phyloP scores from a whole-genome alignment of 2,113 vertebrate species.

The Notechis scutatus region DNA sequence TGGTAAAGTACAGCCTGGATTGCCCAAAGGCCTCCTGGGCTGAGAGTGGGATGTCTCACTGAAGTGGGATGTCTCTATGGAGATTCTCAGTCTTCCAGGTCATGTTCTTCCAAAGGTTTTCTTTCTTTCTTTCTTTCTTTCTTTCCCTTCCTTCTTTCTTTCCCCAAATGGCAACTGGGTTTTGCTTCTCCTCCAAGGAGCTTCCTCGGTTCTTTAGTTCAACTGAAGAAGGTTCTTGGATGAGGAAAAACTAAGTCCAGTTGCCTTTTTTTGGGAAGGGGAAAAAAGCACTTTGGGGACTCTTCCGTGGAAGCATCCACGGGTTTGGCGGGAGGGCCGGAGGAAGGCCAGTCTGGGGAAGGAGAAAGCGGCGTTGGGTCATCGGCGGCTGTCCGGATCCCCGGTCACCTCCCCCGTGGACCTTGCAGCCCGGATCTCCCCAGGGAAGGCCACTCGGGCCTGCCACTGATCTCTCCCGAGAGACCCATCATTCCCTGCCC shows the following conservation, averaged over 20 bases:
- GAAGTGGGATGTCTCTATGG: background rate
- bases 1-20: background rate
- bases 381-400: too few species aligned
- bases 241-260: background rate
- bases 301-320: background rate
- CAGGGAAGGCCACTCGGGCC: background rate
- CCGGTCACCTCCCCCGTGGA: too few species aligned
- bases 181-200: background rate
- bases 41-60: too few species aligned
- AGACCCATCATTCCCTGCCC: background rate
- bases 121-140: too few species aligned
- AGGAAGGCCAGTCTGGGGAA: too few species aligned
- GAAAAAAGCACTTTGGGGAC: background rate
- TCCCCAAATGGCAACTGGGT: background rate
- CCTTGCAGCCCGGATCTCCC: background rate
- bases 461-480: too few species aligned
- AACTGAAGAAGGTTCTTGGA: background rate
- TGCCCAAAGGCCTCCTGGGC: background rate
- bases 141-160: too few species aligned
- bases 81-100: background rate
- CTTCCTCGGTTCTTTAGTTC: background rate
- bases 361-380: too few species aligned
- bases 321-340: too few species aligned
- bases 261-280: background rate
- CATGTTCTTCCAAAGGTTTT: background rate